These are phyloP conservation scores for Himantopus leucocephalus DNA, from an alignment of 2,113 vertebrate species.

Conservation along the genomic window DNA sequence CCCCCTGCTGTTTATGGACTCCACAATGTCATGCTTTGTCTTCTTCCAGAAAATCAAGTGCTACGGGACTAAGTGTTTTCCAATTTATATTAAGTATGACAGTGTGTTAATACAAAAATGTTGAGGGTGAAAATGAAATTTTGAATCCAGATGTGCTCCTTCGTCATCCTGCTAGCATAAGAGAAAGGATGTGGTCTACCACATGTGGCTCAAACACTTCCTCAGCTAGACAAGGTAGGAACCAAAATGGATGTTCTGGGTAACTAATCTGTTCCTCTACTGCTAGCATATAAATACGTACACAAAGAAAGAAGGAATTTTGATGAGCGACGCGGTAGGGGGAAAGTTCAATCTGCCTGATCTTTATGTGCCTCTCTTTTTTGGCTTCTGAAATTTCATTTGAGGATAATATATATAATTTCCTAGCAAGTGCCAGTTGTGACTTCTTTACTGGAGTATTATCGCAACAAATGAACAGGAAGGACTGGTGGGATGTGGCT, in stretches of 20 bases:
- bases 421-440: neutral
- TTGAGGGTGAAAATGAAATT: conserved; percentile 75
- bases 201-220: conserved; percentile 67
- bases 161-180: conserved; percentile 54
- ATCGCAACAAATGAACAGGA: neutral
- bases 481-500: neutral
- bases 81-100: conserved; percentile 74
- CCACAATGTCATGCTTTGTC: conserved; percentile 76
- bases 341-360: neutral
- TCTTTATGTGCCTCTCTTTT: neutral
- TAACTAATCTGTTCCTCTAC: conserved; percentile 43
- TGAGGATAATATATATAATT: neutral
- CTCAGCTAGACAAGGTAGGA: conserved; percentile 51
- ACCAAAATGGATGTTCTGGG: conserved; percentile 50
- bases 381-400: conserved; percentile 30
- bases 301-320: neutral
- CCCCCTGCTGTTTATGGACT: conserved; percentile 70
- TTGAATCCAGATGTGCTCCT: conserved; percentile 78
- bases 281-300: neutral
- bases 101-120: conserved; percentile 72
- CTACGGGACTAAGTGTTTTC: conserved; percentile 53
- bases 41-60: conserved; percentile 66
- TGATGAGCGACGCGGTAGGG: neutral
- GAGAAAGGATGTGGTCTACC: conserved; percentile 65
- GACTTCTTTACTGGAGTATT: neutral